Base-by-base conservation (phyloP, 30 jellyfish, hydroid and myxozoan species). In the Pseudorhiza aurosa region DNA sequence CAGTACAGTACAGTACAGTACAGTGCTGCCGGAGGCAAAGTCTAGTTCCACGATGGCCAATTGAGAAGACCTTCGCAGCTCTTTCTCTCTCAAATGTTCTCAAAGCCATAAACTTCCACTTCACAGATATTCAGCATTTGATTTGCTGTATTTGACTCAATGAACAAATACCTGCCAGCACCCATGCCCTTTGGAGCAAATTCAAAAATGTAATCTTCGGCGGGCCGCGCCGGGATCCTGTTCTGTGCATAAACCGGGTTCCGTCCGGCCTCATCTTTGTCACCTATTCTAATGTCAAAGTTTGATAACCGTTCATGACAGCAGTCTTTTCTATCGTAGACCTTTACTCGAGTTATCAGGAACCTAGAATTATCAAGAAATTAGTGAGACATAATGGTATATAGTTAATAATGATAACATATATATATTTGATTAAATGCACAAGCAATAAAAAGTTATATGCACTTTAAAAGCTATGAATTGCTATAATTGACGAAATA, bases 241-340 rank as follows among this genome's bases (percentile, higher is more conserved):
- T 56, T 56, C 33, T n/a, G 40, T 17, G 37, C 33, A 21, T 1
- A 15, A 27, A 56, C 27, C 4, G 70, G 70, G 37, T 56, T 56
- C 39, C 70, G 19, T 17, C 70, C 70, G 25, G 70, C 70, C 70
- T 56, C 70, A 7, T 56, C 70, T 56, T 25, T 56, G 37, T 15
- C 37, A 4, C 70, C 70, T 56, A 56, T 15, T 14, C 39, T 56
- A 17, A 56, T 56, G 4, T 56, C 70, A 19, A 56, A n/a, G 37
- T 56, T 31, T 2, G 35, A n/a, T 11, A 7, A 14, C 25, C 70
- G 18, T 2, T 17, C 70, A 2, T 17, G 39, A 31, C 70, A 56
- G 70, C 70, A 56, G 39, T 56, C 70, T 11, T 4, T 31, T 4
- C 70, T 35, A 31, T 25, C 37, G 70, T 56, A 56, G 4, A 56